phyloP scores from a whole-genome alignment of 2,113 vertebrate genomes.

The Sigmodon hispidus region DNA sequence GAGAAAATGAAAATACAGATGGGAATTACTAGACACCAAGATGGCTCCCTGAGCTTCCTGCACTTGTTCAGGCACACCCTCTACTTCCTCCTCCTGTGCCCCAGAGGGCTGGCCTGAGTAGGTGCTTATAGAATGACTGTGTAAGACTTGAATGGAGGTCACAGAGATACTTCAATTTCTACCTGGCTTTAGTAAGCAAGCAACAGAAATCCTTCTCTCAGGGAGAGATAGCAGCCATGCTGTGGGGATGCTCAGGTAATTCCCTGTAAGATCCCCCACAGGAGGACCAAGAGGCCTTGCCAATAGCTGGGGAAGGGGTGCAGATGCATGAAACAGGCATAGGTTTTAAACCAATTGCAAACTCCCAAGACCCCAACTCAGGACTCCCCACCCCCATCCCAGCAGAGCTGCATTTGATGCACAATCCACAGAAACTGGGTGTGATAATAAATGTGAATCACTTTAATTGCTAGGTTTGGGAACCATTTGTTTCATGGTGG shows the following conservation, averaged over 20 bases:
- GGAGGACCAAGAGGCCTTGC: background rate
- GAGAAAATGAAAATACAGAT: background rate
- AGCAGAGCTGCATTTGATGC: background rate
- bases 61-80: background rate
- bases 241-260: too few relatives aligned
- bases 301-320: background rate
- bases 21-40: fast-evolving
- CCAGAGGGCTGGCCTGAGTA: background rate
- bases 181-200: background rate
- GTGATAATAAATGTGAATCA: background rate
- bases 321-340: background rate
- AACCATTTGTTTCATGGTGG: background rate
- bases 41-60: background rate
- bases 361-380: background rate
- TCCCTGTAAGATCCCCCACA: background rate
- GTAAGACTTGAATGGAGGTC: background rate
- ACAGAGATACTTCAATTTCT: background rate
- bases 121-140: background rate
- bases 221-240: background rate
- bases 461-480: slow-evolving; percentile 29
- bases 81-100: fast-evolving
- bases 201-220: background rate
- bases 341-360: background rate
- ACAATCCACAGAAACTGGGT: background rate
- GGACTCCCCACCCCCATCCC: background rate